phyloP scores from a whole-genome alignment of 1,140 invertebrate species.

The Harlomillsia oculata region DNA sequence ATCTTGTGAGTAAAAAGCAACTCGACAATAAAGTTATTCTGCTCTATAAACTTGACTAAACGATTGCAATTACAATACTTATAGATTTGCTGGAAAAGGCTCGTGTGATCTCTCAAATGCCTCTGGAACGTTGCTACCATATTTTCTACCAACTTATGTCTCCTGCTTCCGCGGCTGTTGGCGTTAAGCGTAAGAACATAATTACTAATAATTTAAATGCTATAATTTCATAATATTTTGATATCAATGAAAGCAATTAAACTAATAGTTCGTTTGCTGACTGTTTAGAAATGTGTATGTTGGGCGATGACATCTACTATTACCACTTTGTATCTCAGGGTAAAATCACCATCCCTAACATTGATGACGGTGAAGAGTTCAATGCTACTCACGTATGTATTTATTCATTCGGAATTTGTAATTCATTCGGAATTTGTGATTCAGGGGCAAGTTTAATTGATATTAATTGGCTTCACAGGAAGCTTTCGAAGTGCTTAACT shows the following conservation, averaged over 20 bases:
- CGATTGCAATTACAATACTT: slow-evolving; percentile 21
- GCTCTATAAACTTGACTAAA: too few species aligned
- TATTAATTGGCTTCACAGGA: too few species aligned
- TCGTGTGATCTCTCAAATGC: slow-evolving; percentile 58
- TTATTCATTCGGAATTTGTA: too few species aligned
- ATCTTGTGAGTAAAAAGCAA: slow-evolving; percentile 48
- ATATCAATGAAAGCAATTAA: neutral
- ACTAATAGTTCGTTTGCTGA: neutral
- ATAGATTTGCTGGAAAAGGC: slow-evolving; percentile 59
- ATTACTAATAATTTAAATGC: neutral
- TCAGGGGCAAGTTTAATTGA: too few species aligned
- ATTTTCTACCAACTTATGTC: slow-evolving; percentile 63
- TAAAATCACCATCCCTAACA: slow-evolving; percentile 79
- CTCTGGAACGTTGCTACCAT: slow-evolving; percentile 58
- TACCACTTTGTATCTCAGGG: slow-evolving; percentile 83
- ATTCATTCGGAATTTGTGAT: too few species aligned
- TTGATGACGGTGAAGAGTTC: slow-evolving; percentile 89
- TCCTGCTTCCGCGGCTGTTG: too few species aligned
- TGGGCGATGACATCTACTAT: slow-evolving; percentile 44
- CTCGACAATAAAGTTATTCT: neutral
- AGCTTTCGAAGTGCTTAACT: slow-evolving; percentile 54
- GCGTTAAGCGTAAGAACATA: slow-evolving; percentile 41
- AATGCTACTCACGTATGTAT: slow-evolving; percentile 81
- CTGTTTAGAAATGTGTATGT: slow-evolving; percentile 36
- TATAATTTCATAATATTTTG: neutral